phyloP scores from a whole-genome alignment of 2,113 vertebrate genomes.

The Chaenocephalus aceratus region DNA sequence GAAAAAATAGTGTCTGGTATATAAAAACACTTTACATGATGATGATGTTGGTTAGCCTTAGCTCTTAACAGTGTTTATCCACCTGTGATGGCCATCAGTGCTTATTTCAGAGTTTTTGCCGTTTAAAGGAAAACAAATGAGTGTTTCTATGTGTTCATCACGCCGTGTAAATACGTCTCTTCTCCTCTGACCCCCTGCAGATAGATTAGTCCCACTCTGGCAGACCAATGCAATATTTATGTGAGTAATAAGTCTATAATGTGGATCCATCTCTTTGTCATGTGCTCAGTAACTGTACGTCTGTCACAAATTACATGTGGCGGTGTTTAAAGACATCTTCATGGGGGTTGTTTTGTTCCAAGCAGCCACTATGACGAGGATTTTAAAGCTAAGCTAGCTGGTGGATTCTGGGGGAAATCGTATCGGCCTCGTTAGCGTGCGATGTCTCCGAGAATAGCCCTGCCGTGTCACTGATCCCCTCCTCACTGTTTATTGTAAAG shows the following conservation, averaged over 20 bases:
- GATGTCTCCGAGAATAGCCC: conserved; percentile 42
- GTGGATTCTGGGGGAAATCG: conserved; percentile 18
- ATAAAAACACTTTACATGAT: conserved; percentile 68
- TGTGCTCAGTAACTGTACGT: conserved; percentile 67
- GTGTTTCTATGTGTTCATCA: conserved; percentile 63
- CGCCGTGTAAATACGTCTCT: conserved; percentile 72
- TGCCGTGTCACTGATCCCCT: conserved; percentile 61
- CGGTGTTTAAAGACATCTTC: conserved; percentile 36
- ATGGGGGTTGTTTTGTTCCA: conserved; percentile 29
- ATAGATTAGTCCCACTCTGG: conserved; percentile 64
- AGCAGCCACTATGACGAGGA: conserved; percentile 3
- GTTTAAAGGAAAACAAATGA: conserved; percentile 71
- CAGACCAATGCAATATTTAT: conserved; percentile 81
- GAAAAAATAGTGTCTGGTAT: conserved; percentile 63
- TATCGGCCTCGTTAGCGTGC: not conserved
- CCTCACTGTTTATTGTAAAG: conserved; percentile 76
- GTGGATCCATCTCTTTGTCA: conserved; percentile 42
- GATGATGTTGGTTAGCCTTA: conserved; percentile 75
- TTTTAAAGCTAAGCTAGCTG: not conserved
- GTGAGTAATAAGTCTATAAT: conserved; percentile 68
- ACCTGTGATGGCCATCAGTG: conserved; percentile 71
- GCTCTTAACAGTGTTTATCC: conserved; percentile 74
- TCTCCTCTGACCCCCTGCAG: conserved; percentile 15
- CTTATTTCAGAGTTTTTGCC: conserved; percentile 70
- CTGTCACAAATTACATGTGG: conserved; percentile 28